Evolutionary conservation across 2,888 invertebrate genomes (phyloP).

Genomic region (Rhingia campestris): DNA sequence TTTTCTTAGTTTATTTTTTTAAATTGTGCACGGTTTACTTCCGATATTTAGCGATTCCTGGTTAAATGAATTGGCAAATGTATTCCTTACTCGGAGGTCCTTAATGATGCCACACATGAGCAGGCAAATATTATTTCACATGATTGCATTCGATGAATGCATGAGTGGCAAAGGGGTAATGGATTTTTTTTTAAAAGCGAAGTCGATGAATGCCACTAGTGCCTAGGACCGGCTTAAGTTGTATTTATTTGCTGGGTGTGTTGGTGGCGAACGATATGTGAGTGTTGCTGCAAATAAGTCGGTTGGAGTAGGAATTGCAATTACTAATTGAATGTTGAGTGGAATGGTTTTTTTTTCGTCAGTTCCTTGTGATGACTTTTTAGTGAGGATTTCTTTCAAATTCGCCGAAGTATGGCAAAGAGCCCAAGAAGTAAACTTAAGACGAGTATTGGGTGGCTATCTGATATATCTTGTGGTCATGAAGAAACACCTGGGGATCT

Average conservation of each 20-base stretch:
- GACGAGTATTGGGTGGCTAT: too few relatives aligned
- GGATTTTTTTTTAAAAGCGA: constrained; percentile 3
- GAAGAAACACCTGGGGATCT: too few relatives aligned
- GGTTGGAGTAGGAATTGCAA: too few relatives aligned
- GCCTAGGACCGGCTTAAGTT: neutral
- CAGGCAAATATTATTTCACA: constrained; percentile 65
- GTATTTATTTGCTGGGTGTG: neutral
- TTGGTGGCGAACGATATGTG: neutral
- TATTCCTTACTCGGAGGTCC: constrained; percentile 52
- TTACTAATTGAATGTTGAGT: too few relatives aligned
- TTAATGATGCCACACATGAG: constrained; percentile 60
- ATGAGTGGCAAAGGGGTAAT: constrained; percentile 1
- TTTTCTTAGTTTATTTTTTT: constrained; percentile 38
- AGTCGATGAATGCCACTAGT: neutral
- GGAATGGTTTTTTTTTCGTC: too few relatives aligned
- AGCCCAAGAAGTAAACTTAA: too few relatives aligned
- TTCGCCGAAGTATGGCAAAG: too few relatives aligned
- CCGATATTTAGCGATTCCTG: constrained; percentile 66
- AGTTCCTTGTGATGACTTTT: too few relatives aligned
- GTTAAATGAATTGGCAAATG: constrained; percentile 71
- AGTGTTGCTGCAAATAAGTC: neutral
- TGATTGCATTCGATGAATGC: constrained; percentile 63
- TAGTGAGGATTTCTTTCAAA: too few relatives aligned
- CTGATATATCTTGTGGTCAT: too few relatives aligned
- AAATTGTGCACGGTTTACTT: constrained; percentile 46